Conservation (phyloP, 2,113 vertebrate species). For the Salvelinus alpinus region DNA sequence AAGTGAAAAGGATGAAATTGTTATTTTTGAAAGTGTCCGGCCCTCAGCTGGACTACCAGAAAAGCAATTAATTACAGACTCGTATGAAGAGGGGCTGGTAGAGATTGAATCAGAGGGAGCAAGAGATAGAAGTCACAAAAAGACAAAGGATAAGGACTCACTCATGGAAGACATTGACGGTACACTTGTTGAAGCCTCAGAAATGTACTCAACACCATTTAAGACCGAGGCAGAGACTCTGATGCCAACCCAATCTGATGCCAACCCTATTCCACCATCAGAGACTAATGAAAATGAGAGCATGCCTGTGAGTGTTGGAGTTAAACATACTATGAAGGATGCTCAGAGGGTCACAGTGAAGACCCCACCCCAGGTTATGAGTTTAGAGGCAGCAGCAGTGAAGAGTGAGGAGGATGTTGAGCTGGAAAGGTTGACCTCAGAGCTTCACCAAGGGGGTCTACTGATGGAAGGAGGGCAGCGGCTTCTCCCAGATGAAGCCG, state of each 20-base stretch:
- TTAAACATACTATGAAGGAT: neutral
- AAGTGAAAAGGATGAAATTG: conserved; percentile 22
- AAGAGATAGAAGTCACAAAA: neutral
- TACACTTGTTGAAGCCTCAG: neutral
- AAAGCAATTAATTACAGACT: neutral
- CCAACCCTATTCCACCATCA: neutral
- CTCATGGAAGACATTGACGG: neutral
- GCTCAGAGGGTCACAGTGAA: neutral
- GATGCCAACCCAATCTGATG: neutral
- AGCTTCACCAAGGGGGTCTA: conserved; percentile 83
- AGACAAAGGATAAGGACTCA: neutral
- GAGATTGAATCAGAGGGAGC: conserved; percentile 9
- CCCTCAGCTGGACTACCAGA: conserved; percentile 2
- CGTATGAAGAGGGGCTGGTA: neutral
- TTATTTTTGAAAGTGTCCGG: neutral
- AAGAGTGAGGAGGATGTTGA: conserved; percentile 52
- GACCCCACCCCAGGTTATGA: conserved; percentile 11
- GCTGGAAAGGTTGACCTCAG: conserved; percentile 69
- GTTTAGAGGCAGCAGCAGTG: conserved; percentile 17
- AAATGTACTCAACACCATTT: conserved; percentile 4
- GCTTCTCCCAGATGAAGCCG: conserved; percentile 85
- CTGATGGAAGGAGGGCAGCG: conserved; percentile 70
- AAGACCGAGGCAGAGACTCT: neutral
- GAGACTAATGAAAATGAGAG: conserved; percentile 8
- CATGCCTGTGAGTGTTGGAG: conserved; percentile 6